Evolutionary conservation across 2,888 invertebrate species (phyloP), one percentile per base, ranked within the genome.

Genomic region (Phragmatobia fuliginosa): DNA sequence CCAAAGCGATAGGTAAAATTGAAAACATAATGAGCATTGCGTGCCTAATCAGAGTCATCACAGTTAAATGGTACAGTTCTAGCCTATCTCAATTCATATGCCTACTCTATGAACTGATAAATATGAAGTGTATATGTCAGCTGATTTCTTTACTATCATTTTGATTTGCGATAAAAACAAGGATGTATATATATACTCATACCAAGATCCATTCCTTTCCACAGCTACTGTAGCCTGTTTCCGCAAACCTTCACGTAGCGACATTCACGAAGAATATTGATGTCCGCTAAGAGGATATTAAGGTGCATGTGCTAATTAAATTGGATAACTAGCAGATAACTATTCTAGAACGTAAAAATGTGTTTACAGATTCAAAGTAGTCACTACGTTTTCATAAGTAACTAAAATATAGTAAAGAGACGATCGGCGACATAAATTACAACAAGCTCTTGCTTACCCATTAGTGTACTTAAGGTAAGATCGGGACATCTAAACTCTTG

Each of bases 211-310:
- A 60, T 61, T 67, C 60, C 8, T 33, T 63, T 41, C 21, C 18
- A 64, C 11, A n/a, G 36, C 21, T n/a, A 18, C 11, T 16, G 21
- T 62, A 62, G 62, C 21, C 28, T 49, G 49, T 63, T 76, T 80
- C 80, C 80, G 73, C 70, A 70, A 80, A 79, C 80, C 80, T 80
- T 80, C 76, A 73, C 72, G 38, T 59, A 38, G 45, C 71, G 71
- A 49, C 63, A 68, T 49, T 61, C 60, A 68, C 60, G 63, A 70
- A 64, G 80, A 78, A 80, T 80, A 28, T 62, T 73, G 78, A 78
- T 77, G 72, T 70, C 68, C 68, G 73, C 62, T 63, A 59, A 56
- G 61, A 79, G 77, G 78, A 79, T 70, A 68, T 70, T 72, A n/a
- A 32, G n/a, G 61, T 45, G 31, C 41, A n/a, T 21, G 25, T 28